Conservation (phyloP, 2,113 vertebrate species). For the Ia io region DNA sequence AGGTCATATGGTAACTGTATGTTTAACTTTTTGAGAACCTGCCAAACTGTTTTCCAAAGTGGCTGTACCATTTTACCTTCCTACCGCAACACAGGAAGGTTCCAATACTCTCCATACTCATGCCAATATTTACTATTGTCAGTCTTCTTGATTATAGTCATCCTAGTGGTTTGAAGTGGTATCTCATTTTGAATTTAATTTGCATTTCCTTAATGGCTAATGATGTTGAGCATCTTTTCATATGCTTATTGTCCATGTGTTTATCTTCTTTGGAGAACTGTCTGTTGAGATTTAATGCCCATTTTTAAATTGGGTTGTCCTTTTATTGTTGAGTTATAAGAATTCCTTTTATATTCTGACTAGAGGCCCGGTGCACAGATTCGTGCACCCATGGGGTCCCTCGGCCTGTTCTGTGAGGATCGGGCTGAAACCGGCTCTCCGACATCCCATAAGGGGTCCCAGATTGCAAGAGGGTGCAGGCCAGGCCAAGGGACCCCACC, state of each 20-base stretch:
- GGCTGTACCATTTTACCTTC: neutral
- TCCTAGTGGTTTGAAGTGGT: neutral
- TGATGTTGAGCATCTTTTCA: neutral
- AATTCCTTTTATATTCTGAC: conserved; percentile 15
- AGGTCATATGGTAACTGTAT: neutral
- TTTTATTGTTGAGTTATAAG: neutral
- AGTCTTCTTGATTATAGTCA: neutral
- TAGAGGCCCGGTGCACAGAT: neutral
- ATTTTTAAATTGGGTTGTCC: neutral
- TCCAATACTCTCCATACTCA: neutral
- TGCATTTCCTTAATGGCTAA: conserved; percentile 4
- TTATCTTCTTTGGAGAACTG: conserved; percentile 19
- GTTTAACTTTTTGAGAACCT: conserved; percentile 38
- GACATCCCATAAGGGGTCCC: no score
- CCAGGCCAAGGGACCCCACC: no score
- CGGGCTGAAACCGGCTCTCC: no score
- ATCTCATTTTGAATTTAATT: conserved; percentile 6
- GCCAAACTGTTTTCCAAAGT: neutral
- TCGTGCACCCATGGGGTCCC: no score
- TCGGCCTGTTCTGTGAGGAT: no score
- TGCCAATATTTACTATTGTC: neutral
- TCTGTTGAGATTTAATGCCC: neutral
- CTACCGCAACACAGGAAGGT: neutral
- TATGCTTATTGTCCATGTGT: neutral
- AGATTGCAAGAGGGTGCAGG: no score